Base-by-base conservation (phyloP, 2,888 invertebrate genomes). In the Apomyelois bistriatella region DNA sequence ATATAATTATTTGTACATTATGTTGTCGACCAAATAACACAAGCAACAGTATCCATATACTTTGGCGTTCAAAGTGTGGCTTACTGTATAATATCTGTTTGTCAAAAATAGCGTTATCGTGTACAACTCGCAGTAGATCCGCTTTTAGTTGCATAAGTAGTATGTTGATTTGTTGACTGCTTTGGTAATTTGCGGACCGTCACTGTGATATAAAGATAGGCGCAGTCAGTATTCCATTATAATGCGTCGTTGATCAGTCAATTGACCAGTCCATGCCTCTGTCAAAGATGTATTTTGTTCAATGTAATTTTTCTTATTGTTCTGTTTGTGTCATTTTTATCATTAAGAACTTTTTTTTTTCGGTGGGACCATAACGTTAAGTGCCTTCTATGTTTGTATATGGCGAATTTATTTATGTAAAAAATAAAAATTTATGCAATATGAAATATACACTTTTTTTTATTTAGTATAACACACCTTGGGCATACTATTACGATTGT, bases 301-400 rank as follows among this genome's bases (percentile, higher is more conserved):
- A 8, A 13, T 48, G 17, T 22, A 22, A 37, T 37, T 22, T 15
- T 48, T 16, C 10, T 48, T 58, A 55, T 67, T 56, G 22, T 59
- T 63, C 57, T 56, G 55, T 66, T 59, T 53, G 62, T 68, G 61
- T 70, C 65, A 66, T 72, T 66, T 79, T 64, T 64, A 74, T 75
- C 69, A 72, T 75, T 71, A 70, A 52, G 52, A 12, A 17, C 36
- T n/a, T 51, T 43, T 77, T 81, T n/a, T 51, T 43, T 77, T 81
- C 79, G 72, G 72, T 76, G 87, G 89, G 89, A 88, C 87, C 89
- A 89, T 85, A 84, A 78, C 72, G 63, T 70, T 82, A 85, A 86
- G 89, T 89, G 89, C 89, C 89, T 88, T 88, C 79, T 75, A 77
- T 73, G 68, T 80, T 79, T 87, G 78, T 84, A 84, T 82, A 81